phyloP scores from a whole-genome alignment of 1,140 invertebrate species.

The Brachionus rubens region DNA sequence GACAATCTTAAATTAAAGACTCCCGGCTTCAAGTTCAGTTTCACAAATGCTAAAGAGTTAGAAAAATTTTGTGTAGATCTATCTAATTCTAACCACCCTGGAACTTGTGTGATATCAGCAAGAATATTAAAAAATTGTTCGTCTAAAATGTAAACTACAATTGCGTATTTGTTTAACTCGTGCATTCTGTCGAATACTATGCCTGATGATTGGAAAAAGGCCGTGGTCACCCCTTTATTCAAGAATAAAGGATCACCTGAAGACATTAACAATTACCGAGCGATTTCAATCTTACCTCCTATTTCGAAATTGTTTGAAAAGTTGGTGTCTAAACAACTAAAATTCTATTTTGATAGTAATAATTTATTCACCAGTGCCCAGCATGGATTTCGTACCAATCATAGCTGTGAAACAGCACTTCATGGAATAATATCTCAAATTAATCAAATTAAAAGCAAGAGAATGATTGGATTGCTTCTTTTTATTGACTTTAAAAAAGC shows the following conservation, averaged over 20 bases:
- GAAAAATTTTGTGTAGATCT: too few relatives aligned
- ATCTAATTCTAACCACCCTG: too few relatives aligned
- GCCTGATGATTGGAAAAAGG: neutral
- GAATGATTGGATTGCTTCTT: neutral
- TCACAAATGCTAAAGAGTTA: too few relatives aligned
- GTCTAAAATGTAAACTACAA: neutral
- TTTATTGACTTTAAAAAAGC: neutral
- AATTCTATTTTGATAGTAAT: neutral
- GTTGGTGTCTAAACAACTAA: constrained; percentile 26
- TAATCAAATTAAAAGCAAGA: neutral
- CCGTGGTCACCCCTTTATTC: neutral
- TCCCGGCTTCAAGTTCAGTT: too few relatives aligned
- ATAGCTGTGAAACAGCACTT: neutral
- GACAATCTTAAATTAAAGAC: too few relatives aligned
- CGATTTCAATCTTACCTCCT: constrained; percentile 47
- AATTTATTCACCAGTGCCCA: neutral
- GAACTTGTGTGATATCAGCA: neutral
- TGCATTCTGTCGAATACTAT: neutral
- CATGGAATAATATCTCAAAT: neutral
- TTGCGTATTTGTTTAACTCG: neutral
- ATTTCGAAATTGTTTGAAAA: constrained; percentile 18
- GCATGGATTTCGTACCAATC: neutral
- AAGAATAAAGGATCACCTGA: neutral
- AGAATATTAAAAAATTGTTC: neutral
- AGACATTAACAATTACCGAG: constrained; percentile 47